These are phyloP conservation scores for Emydura subglobosa DNA, from an alignment of 2,113 vertebrate species.

Conservation along the genomic window DNA sequence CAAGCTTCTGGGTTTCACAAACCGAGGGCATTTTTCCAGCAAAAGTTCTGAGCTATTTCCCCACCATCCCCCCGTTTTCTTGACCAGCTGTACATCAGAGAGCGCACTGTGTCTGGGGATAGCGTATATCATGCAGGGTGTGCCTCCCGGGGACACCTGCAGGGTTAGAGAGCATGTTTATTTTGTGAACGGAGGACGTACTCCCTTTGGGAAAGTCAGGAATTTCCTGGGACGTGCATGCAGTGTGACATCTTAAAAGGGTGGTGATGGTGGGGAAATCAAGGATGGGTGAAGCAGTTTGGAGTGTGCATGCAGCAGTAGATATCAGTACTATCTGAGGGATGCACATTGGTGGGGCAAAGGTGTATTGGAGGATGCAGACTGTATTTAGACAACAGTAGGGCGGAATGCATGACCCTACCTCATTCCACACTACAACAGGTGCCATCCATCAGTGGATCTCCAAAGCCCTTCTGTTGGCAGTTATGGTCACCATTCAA, in stretches of 20 bases:
- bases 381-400: not conserved
- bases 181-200: not conserved
- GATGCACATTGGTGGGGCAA: not conserved
- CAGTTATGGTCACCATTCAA: not conserved
- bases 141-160: not conserved
- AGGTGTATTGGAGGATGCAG: not conserved
- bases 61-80: not conserved
- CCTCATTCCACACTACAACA: not conserved
- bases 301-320: not conserved
- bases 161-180: not conserved
- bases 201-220: too few relatives aligned
- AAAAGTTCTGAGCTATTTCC: not conserved
- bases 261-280: not conserved
- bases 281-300: not conserved
- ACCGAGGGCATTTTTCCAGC: not conserved
- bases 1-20: slow-evolving; percentile 5
- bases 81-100: not conserved
- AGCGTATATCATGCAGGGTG: rapidly evolving
- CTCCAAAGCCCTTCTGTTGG: not conserved
- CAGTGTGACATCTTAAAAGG: not conserved
- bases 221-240: not conserved
- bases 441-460: not conserved
- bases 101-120: not conserved
- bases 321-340: not conserved
- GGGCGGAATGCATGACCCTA: not conserved